phyloP scores from a whole-genome alignment of 2,113 vertebrate species.

The Pseudorasbora parva region DNA sequence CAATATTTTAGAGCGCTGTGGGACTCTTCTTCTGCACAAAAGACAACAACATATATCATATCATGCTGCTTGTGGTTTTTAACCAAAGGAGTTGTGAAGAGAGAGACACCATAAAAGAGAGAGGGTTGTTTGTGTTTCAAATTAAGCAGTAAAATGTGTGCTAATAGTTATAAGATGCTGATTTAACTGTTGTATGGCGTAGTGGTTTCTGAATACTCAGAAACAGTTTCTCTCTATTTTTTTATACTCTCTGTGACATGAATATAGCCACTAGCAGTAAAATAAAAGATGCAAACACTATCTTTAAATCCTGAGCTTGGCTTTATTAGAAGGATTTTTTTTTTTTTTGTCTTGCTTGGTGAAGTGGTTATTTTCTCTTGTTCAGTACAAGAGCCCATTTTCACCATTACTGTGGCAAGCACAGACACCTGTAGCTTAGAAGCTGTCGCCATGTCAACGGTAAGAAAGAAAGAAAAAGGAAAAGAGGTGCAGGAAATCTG shows the following conservation, averaged over 20 bases:
- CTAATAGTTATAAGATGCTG: slow-evolving; percentile 15
- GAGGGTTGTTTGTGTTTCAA: neutral
- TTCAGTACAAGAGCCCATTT: slow-evolving; percentile 46
- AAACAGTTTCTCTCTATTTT: neutral
- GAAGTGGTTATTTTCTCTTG: slow-evolving; percentile 36
- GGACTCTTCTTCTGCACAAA: slow-evolving; percentile 35
- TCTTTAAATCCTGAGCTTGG: neutral
- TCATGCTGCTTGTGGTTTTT: slow-evolving; percentile 40
- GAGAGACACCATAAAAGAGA: slow-evolving; percentile 13
- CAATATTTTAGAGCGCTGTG: slow-evolving; percentile 59
- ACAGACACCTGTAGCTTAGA: slow-evolving; percentile 51
- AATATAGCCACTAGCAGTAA: neutral
- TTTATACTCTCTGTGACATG: neutral
- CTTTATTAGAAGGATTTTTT: neutral
- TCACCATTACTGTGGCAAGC: slow-evolving; percentile 37
- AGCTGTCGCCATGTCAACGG: slow-evolving; percentile 50
- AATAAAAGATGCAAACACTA: slow-evolving; percentile 2
- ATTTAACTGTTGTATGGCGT: neutral
- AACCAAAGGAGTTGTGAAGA: slow-evolving; percentile 37
- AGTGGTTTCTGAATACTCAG: neutral
- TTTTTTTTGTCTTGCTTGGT: slow-evolving; percentile 23
- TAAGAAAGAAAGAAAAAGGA: neutral
- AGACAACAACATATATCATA: slow-evolving; percentile 58
- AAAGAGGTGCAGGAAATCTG: neutral
- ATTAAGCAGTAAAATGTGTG: slow-evolving; percentile 23